A percentile compares a stretch with the other conserved stretches of the same genome.
These are phyloP conservation scores for Morone chrysops DNA, from an alignment of 2,113 vertebrate species.

Conservation along the genomic window DNA sequence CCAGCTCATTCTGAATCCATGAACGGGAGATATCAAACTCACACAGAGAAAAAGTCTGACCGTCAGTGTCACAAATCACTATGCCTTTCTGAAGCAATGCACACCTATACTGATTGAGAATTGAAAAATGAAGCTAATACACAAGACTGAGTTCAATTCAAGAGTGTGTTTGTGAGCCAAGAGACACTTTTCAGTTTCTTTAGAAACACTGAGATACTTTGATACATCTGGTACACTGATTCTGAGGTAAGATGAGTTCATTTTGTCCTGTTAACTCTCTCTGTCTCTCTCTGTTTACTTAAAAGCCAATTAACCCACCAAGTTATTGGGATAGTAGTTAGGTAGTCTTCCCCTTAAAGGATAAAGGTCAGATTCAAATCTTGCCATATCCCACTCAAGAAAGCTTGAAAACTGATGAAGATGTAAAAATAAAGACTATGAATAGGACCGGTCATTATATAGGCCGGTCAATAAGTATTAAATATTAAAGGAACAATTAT, in stretches of 20 bases:
- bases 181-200: background rate
- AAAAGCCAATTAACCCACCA: background rate
- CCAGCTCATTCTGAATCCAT: slow-evolving; percentile 18
- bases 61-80: background rate
- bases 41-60: background rate
- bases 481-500: background rate
- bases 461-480: background rate
- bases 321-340: background rate
- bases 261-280: background rate
- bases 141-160: background rate
- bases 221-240: background rate
- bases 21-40: background rate
- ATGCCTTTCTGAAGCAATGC: background rate
- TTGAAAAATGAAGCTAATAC: background rate
- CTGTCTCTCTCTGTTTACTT: background rate
- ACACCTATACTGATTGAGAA: background rate
- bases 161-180: background rate
- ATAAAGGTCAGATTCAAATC: background rate
- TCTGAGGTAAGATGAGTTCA: background rate
- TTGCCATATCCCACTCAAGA: background rate
- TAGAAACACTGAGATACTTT: background rate
- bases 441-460: background rate
- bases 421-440: background rate
- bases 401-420: background rate
- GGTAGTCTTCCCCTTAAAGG: background rate